phyloP scores from a whole-genome alignment of 92 coral and sea anemone species.

The Phenganax marumi region DNA sequence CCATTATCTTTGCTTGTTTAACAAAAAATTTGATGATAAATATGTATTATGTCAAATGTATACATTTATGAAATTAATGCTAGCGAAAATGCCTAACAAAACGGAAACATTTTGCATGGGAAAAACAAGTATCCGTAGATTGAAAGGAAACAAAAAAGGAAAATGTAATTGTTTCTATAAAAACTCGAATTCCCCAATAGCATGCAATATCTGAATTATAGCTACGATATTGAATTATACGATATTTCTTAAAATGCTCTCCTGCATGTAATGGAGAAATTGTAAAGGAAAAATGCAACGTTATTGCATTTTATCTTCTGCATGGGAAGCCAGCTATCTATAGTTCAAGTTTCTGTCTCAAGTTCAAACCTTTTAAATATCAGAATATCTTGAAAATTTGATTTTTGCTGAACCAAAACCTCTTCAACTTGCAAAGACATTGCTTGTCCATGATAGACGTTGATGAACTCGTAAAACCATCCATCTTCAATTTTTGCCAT shows the following conservation, averaged over 20 bases:
- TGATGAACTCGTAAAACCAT: constrained; percentile 19
- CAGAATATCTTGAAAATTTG: constrained; percentile 17
- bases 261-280: too few species aligned
- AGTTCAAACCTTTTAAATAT: constrained; percentile 7
- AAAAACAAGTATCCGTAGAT: too few species aligned
- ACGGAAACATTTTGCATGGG: too few species aligned
- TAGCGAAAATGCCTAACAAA: too few species aligned
- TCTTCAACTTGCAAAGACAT: constrained; percentile 27
- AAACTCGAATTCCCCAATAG: too few species aligned
- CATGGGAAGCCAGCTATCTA: not conserved
- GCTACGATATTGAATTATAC: too few species aligned
- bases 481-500: constrained; percentile 26
- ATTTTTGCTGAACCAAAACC: constrained; percentile 15
- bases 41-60: not conserved
- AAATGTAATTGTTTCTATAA: too few species aligned
- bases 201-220: too few species aligned
- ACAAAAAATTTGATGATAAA: not conserved
- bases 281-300: too few species aligned
- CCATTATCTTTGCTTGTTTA: not conserved
- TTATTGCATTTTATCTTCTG: not conserved
- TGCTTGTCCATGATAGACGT: constrained; percentile 19
- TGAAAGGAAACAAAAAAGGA: too few species aligned
- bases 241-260: too few species aligned
- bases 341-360: not conserved
- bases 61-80: too few species aligned